A percentile compares a stretch with the other conserved stretches of the same genome.
phyloP scores from a whole-genome alignment of 2,888 invertebrate genomes.

The Argyresthia albistria region DNA sequence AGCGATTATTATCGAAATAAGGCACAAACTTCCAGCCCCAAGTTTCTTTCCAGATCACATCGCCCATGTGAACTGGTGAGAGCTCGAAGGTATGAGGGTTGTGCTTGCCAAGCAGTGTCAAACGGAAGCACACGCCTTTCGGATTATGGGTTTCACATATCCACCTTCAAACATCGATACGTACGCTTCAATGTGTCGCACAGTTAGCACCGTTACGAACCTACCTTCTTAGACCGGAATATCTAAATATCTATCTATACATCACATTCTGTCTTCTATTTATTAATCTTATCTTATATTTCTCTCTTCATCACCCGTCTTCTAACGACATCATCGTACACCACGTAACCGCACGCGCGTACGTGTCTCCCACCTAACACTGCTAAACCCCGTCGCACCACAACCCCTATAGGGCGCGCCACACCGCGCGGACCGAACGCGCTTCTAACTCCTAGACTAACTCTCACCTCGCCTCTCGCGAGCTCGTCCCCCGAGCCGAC shows the following conservation, averaged over 20 bases:
- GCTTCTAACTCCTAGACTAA: slow-evolving; percentile 15
- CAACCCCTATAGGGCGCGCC: slow-evolving; percentile 4
- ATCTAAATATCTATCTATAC: slow-evolving; percentile 19
- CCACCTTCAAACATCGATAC: slow-evolving; percentile 7
- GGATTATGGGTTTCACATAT: slow-evolving; percentile 15
- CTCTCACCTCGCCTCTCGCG: slow-evolving; percentile 22
- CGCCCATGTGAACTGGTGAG: slow-evolving; percentile 26
- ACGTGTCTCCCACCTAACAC: slow-evolving; percentile 10
- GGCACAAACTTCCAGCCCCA: slow-evolving; percentile 16
- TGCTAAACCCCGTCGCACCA: slow-evolving; percentile 15
- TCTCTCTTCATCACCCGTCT: slow-evolving; percentile 38
- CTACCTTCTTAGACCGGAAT: not conserved
- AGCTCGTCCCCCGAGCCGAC: slow-evolving; percentile 20
- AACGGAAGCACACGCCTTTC: slow-evolving; percentile 16
- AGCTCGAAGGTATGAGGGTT: slow-evolving; percentile 21
- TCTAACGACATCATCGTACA: slow-evolving; percentile 34
- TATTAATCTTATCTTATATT: slow-evolving; percentile 32
- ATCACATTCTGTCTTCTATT: slow-evolving; percentile 11
- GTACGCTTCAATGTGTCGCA: slow-evolving; percentile 21
- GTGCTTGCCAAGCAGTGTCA: slow-evolving; percentile 38
- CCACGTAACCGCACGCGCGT: slow-evolving; percentile 31
- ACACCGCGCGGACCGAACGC: not conserved
- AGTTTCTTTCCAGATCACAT: slow-evolving; percentile 35
- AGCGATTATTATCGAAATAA: too few relatives aligned
- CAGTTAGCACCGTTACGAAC: slow-evolving; percentile 26